These are phyloP conservation scores for Brachypteracias leptosomus DNA, from an alignment of 2,113 vertebrate genomes.

Conservation along the genomic window DNA sequence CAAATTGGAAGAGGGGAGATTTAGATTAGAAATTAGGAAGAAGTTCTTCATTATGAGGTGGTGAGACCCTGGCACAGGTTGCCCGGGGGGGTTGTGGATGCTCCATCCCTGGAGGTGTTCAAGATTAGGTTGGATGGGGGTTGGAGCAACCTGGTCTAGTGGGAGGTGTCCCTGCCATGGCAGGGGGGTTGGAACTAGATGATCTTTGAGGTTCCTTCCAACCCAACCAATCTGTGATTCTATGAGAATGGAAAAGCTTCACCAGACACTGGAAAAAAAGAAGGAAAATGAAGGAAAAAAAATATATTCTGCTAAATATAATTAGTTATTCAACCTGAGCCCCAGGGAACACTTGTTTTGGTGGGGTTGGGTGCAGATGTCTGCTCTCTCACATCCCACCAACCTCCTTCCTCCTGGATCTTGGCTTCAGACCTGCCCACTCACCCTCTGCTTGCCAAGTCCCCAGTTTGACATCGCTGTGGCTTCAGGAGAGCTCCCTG, in stretches of 20 bases:
- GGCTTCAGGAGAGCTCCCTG: background rate
- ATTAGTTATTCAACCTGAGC: background rate
- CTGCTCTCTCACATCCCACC: background rate
- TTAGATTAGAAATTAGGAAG: too few species aligned
- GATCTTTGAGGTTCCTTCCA: too few species aligned
- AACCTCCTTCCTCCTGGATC: background rate
- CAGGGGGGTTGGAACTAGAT: too few species aligned
- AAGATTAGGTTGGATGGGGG: too few species aligned
- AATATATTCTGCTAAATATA: background rate
- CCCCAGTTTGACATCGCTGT: rapidly evolving
- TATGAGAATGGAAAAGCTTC: background rate
- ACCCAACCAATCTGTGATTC: background rate
- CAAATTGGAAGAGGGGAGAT: too few species aligned
- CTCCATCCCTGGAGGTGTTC: too few species aligned
- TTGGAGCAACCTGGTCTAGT: too few species aligned
- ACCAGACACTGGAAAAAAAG: rapidly evolving
- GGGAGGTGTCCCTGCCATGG: too few species aligned
- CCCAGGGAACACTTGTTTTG: rapidly evolving
- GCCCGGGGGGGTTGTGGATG: too few species aligned
- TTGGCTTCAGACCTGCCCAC: background rate
- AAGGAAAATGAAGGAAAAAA: too few species aligned
- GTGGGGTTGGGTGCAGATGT: rapidly evolving
- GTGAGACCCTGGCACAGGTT: too few species aligned
- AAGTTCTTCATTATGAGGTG: too few species aligned
- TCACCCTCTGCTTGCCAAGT: background rate